Percentiles rank a stretch among this genome's conserved stretches.
These are phyloP conservation scores for Proteles cristata DNA, from an alignment of 2,113 vertebrate species.

Conservation along the genomic window DNA sequence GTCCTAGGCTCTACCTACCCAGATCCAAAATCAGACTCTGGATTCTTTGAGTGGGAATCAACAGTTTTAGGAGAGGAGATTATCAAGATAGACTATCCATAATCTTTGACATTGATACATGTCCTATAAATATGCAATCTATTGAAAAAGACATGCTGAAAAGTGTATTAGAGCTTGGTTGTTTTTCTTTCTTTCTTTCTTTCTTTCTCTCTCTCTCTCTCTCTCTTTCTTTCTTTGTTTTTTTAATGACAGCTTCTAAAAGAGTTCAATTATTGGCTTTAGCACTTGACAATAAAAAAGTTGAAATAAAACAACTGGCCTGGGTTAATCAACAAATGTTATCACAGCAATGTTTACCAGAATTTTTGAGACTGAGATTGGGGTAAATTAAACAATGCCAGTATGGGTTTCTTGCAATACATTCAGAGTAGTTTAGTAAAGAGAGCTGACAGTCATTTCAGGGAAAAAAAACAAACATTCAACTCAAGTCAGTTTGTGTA, in stretches of 20 bases:
- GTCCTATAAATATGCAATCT: not conserved
- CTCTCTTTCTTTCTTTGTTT: not conserved
- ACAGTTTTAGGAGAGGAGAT: not conserved
- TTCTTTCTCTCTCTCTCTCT: too few relatives aligned
- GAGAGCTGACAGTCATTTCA: not conserved
- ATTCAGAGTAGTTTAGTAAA: constrained; percentile 43
- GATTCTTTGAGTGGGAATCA: not conserved
- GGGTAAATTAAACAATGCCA: not conserved
- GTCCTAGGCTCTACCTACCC: not conserved
- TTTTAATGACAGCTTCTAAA: not conserved
- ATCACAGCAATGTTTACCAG: constrained; percentile 10
- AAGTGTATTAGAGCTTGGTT: not conserved
- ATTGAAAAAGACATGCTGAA: not conserved
- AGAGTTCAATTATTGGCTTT: not conserved
- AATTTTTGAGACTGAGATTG: not conserved
- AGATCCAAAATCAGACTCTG: not conserved
- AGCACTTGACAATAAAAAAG: not conserved
- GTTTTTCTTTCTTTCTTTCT: too few relatives aligned
- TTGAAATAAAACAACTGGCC: not conserved
- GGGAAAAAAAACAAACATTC: not conserved
- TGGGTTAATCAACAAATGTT: not conserved
- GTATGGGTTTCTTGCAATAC: not conserved
- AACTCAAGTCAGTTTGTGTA: not conserved
- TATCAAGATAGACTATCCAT: not conserved
- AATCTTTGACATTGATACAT: not conserved